These are phyloP conservation scores for Egretta garzetta DNA, from an alignment of 2,113 vertebrate genomes.

Conservation along the genomic window DNA sequence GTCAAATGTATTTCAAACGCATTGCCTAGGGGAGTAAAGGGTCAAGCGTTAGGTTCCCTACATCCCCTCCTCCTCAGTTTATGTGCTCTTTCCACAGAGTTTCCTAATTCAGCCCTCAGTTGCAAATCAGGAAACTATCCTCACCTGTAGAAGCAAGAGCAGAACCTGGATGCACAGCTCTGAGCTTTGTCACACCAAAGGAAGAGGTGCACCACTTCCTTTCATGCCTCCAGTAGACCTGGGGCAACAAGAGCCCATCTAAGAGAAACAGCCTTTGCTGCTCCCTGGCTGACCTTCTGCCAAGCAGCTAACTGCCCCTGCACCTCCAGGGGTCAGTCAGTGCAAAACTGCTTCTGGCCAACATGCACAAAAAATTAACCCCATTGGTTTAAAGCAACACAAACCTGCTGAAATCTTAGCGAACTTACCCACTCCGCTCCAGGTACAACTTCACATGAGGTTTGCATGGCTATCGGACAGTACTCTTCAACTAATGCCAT, in stretches of 20 bases:
- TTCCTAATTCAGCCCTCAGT: not conserved
- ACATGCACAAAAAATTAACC: accelerated
- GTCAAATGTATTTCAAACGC: not conserved
- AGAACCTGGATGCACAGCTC: not conserved
- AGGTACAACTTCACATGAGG: not conserved
- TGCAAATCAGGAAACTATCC: not conserved
- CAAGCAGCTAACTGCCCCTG: not conserved
- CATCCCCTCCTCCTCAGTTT: not conserved
- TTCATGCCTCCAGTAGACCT: not conserved
- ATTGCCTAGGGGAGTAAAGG: not conserved
- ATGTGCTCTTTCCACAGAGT: not conserved
- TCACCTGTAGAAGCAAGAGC: not conserved
- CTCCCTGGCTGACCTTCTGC: not conserved
- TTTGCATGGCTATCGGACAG: accelerated
- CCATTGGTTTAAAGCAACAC: not conserved
- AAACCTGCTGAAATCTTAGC: not conserved
- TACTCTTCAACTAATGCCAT: not conserved
- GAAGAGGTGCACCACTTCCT: not conserved
- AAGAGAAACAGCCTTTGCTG: not conserved
- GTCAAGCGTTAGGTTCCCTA: not conserved
- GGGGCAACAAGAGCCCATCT: not conserved
- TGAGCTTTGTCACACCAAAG: not conserved
- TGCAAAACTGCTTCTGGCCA: not conserved
- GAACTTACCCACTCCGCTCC: not conserved
- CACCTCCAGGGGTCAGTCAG: not conserved